phyloP scores from a whole-genome alignment of 2,797 vertebrate species.

The Myotis planiceps region DNA sequence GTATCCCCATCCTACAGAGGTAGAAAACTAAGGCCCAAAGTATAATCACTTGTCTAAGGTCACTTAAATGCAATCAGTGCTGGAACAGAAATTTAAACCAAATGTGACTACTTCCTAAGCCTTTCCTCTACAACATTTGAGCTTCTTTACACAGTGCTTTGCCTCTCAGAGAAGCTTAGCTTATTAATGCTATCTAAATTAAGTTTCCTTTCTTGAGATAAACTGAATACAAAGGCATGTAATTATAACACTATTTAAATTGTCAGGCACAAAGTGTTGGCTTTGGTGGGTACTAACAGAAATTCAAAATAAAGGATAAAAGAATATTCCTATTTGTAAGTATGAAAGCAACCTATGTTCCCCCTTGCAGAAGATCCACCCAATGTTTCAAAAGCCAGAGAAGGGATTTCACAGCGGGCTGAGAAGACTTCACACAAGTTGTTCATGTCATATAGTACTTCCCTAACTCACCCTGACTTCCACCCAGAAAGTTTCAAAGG shows the following conservation, averaged over 20 bases:
- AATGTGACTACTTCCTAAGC: not conserved
- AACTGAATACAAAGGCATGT: not conserved
- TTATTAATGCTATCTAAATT: not conserved
- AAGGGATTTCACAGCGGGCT: not conserved
- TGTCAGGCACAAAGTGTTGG: not conserved
- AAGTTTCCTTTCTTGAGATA: constrained; percentile 19
- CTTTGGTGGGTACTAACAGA: not conserved
- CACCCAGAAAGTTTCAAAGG: not conserved
- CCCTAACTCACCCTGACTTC: not conserved
- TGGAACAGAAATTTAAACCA: constrained; percentile 21
- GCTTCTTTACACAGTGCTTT: not conserved
- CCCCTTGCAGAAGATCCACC: not conserved
- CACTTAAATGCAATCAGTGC: not conserved
- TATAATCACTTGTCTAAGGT: not conserved
- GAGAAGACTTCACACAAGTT: not conserved
- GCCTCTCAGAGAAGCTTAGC: not conserved
- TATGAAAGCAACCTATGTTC: not conserved
- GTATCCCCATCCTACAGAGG: not conserved
- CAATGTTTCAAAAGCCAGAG: not conserved
- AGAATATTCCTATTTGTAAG: not conserved
- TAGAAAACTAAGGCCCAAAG: not conserved
- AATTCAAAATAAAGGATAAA: constrained; percentile 35
- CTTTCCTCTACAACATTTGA: not conserved
- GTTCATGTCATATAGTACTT: not conserved
- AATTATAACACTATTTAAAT: not conserved